phyloP scores from a whole-genome alignment of 2,797 vertebrate species.

The Chelon labrosus region DNA sequence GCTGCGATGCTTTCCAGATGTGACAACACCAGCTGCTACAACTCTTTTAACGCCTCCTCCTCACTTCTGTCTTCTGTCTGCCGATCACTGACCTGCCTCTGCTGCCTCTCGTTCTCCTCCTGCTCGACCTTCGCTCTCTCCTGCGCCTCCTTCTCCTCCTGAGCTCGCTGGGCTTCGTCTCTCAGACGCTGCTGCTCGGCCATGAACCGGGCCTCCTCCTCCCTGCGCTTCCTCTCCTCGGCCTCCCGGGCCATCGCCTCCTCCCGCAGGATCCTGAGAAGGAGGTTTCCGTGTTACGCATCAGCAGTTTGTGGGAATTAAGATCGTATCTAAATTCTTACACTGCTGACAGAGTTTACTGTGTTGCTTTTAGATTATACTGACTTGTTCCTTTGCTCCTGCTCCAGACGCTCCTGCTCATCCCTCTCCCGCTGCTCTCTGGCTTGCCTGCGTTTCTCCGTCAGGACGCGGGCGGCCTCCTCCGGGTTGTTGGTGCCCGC shows the following conservation, averaged over 20 bases:
- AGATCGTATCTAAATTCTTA: no score
- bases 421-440: constrained; percentile 93
- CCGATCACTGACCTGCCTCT: constrained; percentile 88
- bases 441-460: constrained; percentile 93
- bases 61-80: no score
- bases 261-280: constrained; percentile 85
- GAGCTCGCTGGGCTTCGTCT: constrained; percentile 80
- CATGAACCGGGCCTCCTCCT: constrained; percentile 88
- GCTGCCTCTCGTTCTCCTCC: constrained; percentile 90
- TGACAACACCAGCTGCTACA: no score
- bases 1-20: no score
- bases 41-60: no score
- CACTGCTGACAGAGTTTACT: no score
- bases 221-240: constrained; percentile 87
- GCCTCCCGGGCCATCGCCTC: constrained; percentile 86
- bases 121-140: constrained; percentile 86
- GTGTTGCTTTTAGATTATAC: neutral
- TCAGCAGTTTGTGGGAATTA: neutral
- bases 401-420: constrained; percentile 92
- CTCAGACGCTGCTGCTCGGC: constrained; percentile 81
- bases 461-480: constrained; percentile 90
- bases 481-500: constrained; percentile 94
- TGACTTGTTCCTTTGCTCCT: constrained; percentile 91
- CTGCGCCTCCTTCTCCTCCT: constrained; percentile 86
- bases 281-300: neutral